phyloP scores from a whole-genome alignment of 2,797 vertebrate genomes.

The Botia almorhae region DNA sequence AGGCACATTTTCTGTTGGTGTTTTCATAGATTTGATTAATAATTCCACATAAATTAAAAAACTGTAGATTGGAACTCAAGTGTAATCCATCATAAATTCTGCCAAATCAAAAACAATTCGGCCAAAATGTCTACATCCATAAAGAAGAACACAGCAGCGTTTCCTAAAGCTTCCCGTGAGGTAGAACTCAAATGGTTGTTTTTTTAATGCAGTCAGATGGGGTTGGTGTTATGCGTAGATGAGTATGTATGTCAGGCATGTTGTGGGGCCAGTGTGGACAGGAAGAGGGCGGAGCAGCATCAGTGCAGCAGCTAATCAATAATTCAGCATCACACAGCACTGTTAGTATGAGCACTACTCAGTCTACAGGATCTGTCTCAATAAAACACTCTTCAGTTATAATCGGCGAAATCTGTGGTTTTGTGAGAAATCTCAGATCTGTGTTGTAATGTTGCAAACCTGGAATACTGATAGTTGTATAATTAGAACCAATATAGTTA shows the following conservation, averaged over 20 bases:
- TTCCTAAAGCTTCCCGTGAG: not conserved
- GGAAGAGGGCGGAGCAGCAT: slow-evolving; percentile 74
- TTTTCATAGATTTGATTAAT: not conserved
- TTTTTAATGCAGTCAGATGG: not conserved
- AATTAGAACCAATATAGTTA: not conserved
- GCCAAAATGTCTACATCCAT: not conserved
- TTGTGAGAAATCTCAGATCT: not conserved
- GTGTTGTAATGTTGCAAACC: not conserved
- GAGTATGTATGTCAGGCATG: slow-evolving; percentile 7
- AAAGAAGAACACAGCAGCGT: not conserved
- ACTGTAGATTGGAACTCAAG: no score
- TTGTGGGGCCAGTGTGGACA: slow-evolving; percentile 49
- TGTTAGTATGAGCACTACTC: slow-evolving; percentile 75
- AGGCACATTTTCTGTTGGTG: not conserved
- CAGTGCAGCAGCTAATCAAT: slow-evolving; percentile 80
- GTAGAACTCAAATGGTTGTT: not conserved
- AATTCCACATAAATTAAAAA: no score
- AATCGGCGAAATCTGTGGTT: not conserved
- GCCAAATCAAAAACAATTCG: not conserved
- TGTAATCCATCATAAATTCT: no score
- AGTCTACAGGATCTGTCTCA: slow-evolving; percentile 60
- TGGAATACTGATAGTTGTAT: not conserved
- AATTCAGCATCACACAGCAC: slow-evolving; percentile 81
- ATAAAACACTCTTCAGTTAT: slow-evolving; percentile 62
- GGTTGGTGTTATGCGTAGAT: not conserved